phyloP scores from a whole-genome alignment of 2,797 vertebrate species.

The Oreochromis grahami region DNA sequence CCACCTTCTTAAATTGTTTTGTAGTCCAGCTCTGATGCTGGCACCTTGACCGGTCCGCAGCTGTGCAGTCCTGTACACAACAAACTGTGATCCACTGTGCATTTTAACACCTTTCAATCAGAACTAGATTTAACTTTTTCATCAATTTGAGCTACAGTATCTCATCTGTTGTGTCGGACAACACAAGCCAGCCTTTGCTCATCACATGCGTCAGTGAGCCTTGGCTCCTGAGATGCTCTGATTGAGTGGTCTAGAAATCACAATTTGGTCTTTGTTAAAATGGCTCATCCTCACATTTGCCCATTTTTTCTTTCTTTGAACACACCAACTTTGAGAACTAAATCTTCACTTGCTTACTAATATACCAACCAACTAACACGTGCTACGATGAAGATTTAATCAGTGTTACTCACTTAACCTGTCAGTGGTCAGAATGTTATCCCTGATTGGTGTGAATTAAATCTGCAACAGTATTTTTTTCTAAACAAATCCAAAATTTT shows the following conservation, averaged over 20 bases:
- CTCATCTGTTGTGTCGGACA: not conserved
- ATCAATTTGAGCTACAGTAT: not conserved
- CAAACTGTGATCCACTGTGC: not conserved
- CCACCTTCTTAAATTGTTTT: not conserved
- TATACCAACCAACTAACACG: not conserved
- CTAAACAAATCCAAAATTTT: not conserved
- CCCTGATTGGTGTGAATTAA: not conserved
- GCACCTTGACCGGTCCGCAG: rapidly evolving
- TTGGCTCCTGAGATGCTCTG: not conserved
- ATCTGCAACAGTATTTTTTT: not conserved
- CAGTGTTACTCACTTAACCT: not conserved
- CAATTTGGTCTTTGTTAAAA: not conserved
- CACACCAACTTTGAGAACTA: not conserved
- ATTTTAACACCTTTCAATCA: not conserved
- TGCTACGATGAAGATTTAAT: not conserved
- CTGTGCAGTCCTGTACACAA: not conserved
- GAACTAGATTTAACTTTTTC: not conserved
- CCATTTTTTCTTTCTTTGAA: not conserved
- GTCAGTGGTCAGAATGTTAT: not conserved
- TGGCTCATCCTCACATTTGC: not conserved
- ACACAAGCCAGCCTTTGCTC: not conserved
- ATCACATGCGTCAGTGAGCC: not conserved
- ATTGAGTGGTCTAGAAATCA: not conserved
- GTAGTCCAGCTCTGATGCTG: not conserved
- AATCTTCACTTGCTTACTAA: not conserved